phyloP scores from a whole-genome alignment of 2,888 invertebrate species.

The Agrotis ipsilon region DNA sequence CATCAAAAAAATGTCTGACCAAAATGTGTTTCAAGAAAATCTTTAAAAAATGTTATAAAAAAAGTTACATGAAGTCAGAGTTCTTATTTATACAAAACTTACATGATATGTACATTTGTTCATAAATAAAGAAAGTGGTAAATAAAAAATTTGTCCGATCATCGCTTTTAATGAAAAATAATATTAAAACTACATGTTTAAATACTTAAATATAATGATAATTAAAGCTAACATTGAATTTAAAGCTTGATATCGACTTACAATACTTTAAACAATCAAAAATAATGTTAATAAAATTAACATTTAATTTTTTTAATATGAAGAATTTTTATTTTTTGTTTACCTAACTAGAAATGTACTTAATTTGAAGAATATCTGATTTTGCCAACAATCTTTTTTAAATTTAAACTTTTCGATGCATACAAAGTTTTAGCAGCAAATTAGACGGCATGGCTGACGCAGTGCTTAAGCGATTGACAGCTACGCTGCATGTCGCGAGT shows the following conservation, averaged over 20 bases:
- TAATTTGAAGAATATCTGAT: constrained; percentile 33
- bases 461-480: too few species aligned
- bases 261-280: constrained; percentile 71
- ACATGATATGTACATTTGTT: constrained; percentile 73
- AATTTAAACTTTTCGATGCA: background rate
- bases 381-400: constrained; percentile 40
- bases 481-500: too few species aligned
- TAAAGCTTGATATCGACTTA: constrained; percentile 90
- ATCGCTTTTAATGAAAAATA: constrained; percentile 55
- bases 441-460: too few species aligned
- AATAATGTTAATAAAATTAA: constrained; percentile 62
- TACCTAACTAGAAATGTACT: constrained; percentile 53
- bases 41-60: background rate
- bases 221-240: constrained; percentile 91
- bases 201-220: constrained; percentile 82
- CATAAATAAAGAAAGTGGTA: constrained; percentile 67
- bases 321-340: constrained; percentile 31
- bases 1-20: background rate
- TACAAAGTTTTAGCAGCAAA: background rate
- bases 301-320: constrained; percentile 35
- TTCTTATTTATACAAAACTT: constrained; percentile 57
- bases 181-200: constrained; percentile 66
- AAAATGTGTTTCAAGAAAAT: background rate
- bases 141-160: constrained; percentile 55
- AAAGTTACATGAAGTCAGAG: constrained; percentile 47